phyloP scores from a whole-genome alignment of 2,113 vertebrate genomes.

The Morone saxatilis region DNA sequence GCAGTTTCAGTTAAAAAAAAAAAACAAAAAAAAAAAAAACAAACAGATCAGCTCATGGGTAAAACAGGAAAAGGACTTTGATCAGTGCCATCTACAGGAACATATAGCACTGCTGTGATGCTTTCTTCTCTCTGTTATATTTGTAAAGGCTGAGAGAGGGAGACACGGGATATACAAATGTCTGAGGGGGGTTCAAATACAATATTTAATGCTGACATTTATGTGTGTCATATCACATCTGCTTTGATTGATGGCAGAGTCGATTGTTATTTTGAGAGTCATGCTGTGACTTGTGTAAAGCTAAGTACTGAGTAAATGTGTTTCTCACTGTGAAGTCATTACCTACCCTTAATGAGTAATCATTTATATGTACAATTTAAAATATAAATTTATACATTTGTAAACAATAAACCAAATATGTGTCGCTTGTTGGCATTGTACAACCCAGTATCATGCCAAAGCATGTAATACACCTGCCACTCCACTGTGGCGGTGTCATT shows the following conservation, averaged over 20 bases:
- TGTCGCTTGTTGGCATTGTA: not conserved
- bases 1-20: constrained; percentile 78
- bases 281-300: constrained; percentile 43
- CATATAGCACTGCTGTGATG: constrained; percentile 44
- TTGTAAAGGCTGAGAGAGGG: constrained; percentile 34
- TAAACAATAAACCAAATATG: not conserved
- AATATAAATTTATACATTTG: not conserved
- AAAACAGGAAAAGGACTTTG: constrained; percentile 80
- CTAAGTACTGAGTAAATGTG: constrained; percentile 7
- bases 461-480: too few relatives aligned
- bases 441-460: not conserved
- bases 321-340: constrained; percentile 40
- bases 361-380: too few relatives aligned
- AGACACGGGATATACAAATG: constrained; percentile 8
- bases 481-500: too few relatives aligned
- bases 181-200: constrained; percentile 6
- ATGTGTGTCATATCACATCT: constrained; percentile 43
- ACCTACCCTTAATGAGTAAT: constrained; percentile 4
- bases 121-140: constrained; percentile 42
- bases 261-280: constrained; percentile 53
- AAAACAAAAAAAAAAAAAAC: constrained; percentile 63
- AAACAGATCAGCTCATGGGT: constrained; percentile 82
- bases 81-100: constrained; percentile 81
- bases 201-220: constrained; percentile 29
- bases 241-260: constrained; percentile 40